Conservation (phyloP, 2,797 vertebrate species). For the Psittacula derbiana region DNA sequence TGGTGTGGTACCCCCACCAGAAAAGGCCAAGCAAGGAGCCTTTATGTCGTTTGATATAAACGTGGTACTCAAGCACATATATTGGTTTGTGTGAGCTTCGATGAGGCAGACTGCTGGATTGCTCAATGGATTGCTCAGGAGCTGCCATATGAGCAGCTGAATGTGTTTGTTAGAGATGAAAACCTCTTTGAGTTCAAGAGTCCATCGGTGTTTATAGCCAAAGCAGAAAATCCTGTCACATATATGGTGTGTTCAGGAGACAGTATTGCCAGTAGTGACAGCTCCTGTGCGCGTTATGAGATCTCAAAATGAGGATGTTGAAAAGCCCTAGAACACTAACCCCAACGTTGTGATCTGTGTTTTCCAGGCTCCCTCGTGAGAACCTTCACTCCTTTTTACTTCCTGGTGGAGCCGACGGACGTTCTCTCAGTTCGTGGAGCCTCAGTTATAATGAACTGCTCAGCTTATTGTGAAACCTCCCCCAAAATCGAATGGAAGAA, state of each 20-base stretch:
- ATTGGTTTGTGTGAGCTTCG: not conserved
- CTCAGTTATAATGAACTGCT: constrained; percentile 89
- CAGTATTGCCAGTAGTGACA: fast-evolving
- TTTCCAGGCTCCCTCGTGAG: constrained; percentile 81
- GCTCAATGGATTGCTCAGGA: not conserved
- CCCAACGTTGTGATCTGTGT: not conserved
- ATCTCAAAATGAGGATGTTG: not conserved
- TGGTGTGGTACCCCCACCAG: not conserved
- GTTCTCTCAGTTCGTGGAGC: constrained; percentile 84
- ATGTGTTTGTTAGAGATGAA: not conserved
- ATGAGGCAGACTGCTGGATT: not conserved
- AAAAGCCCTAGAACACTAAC: not conserved
- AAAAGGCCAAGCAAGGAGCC: not conserved
- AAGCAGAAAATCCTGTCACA: fast-evolving
- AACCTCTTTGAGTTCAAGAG: not conserved
- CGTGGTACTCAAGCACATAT: fast-evolving
- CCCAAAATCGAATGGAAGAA: constrained; percentile 93
- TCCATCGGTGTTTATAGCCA: not conserved
- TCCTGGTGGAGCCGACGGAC: constrained; percentile 89
- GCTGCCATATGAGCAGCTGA: not conserved
- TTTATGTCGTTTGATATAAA: fast-evolving
- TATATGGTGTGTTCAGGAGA: fast-evolving
- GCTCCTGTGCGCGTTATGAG: fast-evolving
- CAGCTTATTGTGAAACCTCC: constrained; percentile 81
- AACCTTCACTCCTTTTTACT: constrained; percentile 93